A percentile compares a stretch with the other conserved stretches of the same genome.
phyloP scores from a whole-genome alignment of 92 coral and sea anemone genomes.

The Anthopleura xanthogrammica region DNA sequence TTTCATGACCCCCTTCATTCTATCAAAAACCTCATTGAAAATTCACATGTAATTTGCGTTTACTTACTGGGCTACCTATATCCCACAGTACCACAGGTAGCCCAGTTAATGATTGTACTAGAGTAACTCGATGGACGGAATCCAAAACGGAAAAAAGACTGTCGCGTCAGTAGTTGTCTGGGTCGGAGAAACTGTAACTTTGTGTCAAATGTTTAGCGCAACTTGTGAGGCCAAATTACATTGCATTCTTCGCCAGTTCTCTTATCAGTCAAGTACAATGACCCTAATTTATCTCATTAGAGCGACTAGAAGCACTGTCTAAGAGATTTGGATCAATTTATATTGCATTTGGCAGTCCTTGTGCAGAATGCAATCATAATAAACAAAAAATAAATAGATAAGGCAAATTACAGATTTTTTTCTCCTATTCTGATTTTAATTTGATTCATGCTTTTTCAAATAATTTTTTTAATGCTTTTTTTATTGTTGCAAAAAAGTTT shows the following conservation, averaged over 20 bases:
- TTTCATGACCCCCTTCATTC: too few species aligned
- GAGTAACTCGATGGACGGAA: neutral
- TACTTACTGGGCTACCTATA: too few species aligned
- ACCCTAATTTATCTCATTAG: neutral
- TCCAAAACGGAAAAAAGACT: neutral
- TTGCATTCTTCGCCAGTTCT: neutral
- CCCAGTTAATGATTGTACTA: too few species aligned
- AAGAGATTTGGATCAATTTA: neutral
- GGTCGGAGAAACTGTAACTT: too few species aligned
- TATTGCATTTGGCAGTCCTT: neutral
- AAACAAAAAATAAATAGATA: too few species aligned
- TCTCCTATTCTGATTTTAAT: too few species aligned
- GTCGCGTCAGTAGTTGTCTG: neutral
- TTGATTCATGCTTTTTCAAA: too few species aligned
- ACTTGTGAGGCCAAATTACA: neutral
- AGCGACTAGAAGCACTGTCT: neutral
- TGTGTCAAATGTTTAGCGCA: neutral
- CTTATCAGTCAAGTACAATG: neutral
- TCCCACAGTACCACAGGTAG: too few species aligned
- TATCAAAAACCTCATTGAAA: too few species aligned
- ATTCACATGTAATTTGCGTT: too few species aligned
- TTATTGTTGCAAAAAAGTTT: too few species aligned
- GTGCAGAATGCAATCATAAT: neutral
- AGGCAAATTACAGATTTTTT: neutral
- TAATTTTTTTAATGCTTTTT: too few species aligned